Evolutionary conservation across 2,797 vertebrate genomes (phyloP).

Genomic region (Pogoniulus pusillus): DNA sequence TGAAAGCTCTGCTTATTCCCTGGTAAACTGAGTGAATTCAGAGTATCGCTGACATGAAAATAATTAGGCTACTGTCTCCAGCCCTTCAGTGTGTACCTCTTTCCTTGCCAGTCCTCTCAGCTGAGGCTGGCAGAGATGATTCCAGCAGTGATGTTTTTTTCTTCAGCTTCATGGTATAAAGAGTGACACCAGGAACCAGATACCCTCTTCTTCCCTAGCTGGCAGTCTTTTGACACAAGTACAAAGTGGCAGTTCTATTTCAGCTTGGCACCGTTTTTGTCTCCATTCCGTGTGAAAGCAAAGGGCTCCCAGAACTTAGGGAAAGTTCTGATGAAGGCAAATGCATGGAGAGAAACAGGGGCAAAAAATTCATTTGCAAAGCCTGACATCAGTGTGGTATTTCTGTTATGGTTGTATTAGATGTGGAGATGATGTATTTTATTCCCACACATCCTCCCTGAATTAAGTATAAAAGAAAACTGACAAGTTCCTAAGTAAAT

Average conservation of each 20-base stretch:
- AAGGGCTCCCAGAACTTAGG: constrained; percentile 4
- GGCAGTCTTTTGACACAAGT: neutral
- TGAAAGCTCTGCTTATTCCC: constrained; percentile 55
- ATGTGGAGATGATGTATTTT: neutral
- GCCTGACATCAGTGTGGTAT: neutral
- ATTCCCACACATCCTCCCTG: neutral
- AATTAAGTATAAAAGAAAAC: neutral
- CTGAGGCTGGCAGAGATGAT: constrained; percentile 45
- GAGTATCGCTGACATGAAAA: neutral
- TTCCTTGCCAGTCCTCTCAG: constrained; percentile 37
- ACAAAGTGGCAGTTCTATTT: constrained; percentile 5
- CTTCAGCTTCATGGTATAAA: constrained; percentile 3
- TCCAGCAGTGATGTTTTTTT: neutral
- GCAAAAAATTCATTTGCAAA: neutral
- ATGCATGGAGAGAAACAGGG: neutral
- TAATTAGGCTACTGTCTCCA: constrained; percentile 36
- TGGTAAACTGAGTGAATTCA: constrained; percentile 25
- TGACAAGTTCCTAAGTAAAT: neutral
- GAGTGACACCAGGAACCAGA: constrained; percentile 29
- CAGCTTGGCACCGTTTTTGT: constrained; percentile 1
- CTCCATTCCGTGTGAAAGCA: neutral
- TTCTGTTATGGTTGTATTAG: neutral
- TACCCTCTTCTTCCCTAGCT: neutral
- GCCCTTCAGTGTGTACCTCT: neutral
- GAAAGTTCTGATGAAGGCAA: neutral